Conservation (phyloP, 2,113 vertebrate genomes). For the Nibea coibor region DNA sequence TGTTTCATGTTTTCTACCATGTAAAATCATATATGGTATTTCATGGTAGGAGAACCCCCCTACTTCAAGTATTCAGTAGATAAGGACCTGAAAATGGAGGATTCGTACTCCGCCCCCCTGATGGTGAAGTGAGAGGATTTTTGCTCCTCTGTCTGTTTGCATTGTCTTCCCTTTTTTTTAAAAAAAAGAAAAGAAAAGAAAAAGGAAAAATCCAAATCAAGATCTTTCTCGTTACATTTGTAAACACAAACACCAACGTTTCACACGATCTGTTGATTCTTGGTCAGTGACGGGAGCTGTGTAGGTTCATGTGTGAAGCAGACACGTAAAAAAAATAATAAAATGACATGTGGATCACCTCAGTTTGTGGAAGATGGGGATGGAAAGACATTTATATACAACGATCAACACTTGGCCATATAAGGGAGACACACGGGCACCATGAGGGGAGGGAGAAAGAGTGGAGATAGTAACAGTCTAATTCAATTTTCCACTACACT, state of each 20-base stretch:
- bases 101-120: slow-evolving; percentile 64
- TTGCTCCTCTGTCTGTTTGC: slow-evolving; percentile 77
- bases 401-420: slow-evolving; percentile 65
- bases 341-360: slow-evolving; percentile 40
- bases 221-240: slow-evolving; percentile 58
- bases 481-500: slow-evolving; percentile 68
- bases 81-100: slow-evolving; percentile 84
- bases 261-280: slow-evolving; percentile 55
- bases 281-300: slow-evolving; percentile 52
- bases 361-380: slow-evolving; percentile 44
- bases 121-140: slow-evolving; percentile 75
- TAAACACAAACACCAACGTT: slow-evolving; percentile 68
- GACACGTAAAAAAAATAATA: slow-evolving; percentile 9
- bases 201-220: slow-evolving; percentile 32
- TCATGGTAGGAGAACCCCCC: slow-evolving; percentile 80
- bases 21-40: slow-evolving; percentile 73
- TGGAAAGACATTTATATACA: slow-evolving; percentile 66
- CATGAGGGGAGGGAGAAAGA: slow-evolving; percentile 49
- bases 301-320: slow-evolving; percentile 46
- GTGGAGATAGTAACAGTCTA: slow-evolving; percentile 75
- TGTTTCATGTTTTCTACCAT: slow-evolving; percentile 73
- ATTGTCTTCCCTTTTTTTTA: slow-evolving; percentile 62
- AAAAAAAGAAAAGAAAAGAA: background rate
- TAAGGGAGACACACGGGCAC: slow-evolving; percentile 67
- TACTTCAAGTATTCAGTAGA: slow-evolving; percentile 87